Base-by-base conservation (phyloP, 2,797 vertebrate species). In the Propithecus perrieri region DNA sequence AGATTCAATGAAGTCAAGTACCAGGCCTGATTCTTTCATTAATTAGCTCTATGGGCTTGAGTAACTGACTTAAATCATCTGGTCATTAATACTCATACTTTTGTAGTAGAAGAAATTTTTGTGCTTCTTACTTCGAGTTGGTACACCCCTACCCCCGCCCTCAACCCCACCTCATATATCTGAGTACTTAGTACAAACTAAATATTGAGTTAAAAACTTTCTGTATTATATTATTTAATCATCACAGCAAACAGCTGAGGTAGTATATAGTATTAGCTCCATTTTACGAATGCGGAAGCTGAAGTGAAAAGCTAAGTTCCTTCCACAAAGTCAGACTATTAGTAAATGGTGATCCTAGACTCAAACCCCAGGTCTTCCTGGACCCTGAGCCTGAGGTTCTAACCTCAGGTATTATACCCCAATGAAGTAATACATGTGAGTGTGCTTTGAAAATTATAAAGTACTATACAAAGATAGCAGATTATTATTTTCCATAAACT, bases 401-500 rank as follows among this genome's bases (percentile, higher is more conserved):
- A 86, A 83, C 55, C n/a, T 89, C 69, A 35, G 1, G 86, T 89
- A 95, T 48, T 84, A 13, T 0, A 89, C 26, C 1, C 0, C 57
- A 72, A 14, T 26, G 55, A 53, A 35, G 28, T 86, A 83, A 61
- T 53, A 75, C 22, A 3, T 59, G 22, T 65, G 35, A 75, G 1
- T 61, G 11, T 92, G 50, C 80, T 76, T 85, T 46, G 33, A 63
- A 85, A 85, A 96, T 89, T 76, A 94, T 20, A 20, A 85, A 92
- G 22, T 63, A 53, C 38, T n/a, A 53, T 12, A 11, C 38, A 53
- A 71, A 83, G 71, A 76, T 89, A 85, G 81, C 20, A 94, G 53
- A 59, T 85, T 92, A 65, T 75, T 78, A 38, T 88, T 96, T 93
- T 84, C 26, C 53, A 75, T 85, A 79, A 93, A 87, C 9, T 24